Conservation (phyloP, 2,888 invertebrate species). For the Eurytoma californica region DNA sequence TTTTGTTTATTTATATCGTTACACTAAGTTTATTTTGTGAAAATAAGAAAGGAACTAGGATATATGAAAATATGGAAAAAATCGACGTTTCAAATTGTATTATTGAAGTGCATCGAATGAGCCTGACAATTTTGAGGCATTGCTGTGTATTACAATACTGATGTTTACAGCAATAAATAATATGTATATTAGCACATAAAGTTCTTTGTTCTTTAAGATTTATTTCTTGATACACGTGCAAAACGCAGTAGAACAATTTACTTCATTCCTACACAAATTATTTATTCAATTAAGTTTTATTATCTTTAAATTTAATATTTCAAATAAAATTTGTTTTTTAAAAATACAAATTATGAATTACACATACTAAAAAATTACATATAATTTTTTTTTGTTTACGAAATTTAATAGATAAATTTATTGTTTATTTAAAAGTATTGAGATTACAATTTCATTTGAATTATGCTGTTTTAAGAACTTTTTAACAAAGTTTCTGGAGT, state of each 20-base stretch:
- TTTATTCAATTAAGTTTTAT: background rate
- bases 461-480: background rate
- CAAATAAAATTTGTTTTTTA: background rate
- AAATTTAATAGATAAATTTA: background rate
- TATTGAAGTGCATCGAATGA: slow-evolving; percentile 62
- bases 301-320: background rate
- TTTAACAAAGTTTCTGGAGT: background rate
- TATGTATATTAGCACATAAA: slow-evolving; percentile 72
- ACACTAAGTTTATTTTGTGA: slow-evolving; percentile 21
- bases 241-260: slow-evolving; percentile 65
- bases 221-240: slow-evolving; percentile 60
- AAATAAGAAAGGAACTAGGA: slow-evolving; percentile 40
- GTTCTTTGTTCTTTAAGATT: slow-evolving; percentile 67
- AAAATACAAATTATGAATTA: background rate
- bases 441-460: no score
- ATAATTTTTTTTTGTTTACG: background rate
- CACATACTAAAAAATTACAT: background rate
- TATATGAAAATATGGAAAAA: slow-evolving; percentile 34
- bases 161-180: slow-evolving; percentile 73
- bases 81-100: slow-evolving; percentile 54
- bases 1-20: slow-evolving; percentile 34
- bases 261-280: no score
- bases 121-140: slow-evolving; percentile 66
- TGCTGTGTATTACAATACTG: slow-evolving; percentile 70
- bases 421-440: no score